phyloP scores from a whole-genome alignment of 2,113 vertebrate species.

The Oxyruncus cristatus region DNA sequence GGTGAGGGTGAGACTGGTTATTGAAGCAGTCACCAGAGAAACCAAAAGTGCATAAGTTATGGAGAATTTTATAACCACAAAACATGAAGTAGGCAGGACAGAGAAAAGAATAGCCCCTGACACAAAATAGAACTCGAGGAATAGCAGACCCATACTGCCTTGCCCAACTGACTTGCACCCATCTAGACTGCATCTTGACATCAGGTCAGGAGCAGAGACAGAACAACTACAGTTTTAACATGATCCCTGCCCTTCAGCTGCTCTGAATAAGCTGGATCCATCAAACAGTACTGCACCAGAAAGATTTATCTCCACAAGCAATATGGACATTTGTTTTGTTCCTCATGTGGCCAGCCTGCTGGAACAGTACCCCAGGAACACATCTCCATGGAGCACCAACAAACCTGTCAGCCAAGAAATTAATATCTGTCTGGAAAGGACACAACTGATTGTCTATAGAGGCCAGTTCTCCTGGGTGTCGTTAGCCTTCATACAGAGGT shows the following conservation, averaged over 20 bases:
- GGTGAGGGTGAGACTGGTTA: not conserved
- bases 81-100: not conserved
- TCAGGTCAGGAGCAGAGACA: not conserved
- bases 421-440: not conserved
- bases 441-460: not conserved
- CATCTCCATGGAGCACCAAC: not conserved
- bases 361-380: not conserved
- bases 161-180: not conserved
- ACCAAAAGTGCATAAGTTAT: not conserved
- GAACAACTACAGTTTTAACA: rapidly evolving
- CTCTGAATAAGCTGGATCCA: not conserved
- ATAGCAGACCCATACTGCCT: not conserved
- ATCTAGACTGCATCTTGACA: not conserved
- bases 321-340: not conserved
- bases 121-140: not conserved
- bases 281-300: not conserved
- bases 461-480: not conserved
- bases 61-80: not conserved
- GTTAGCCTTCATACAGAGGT: not conserved
- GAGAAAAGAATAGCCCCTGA: not conserved
- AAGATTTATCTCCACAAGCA: not conserved
- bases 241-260: not conserved
- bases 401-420: not conserved
- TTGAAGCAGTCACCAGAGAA: not conserved
- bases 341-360: not conserved